Conservation (phyloP, 2,113 vertebrate species). For the Benitochromis conjunctus region DNA sequence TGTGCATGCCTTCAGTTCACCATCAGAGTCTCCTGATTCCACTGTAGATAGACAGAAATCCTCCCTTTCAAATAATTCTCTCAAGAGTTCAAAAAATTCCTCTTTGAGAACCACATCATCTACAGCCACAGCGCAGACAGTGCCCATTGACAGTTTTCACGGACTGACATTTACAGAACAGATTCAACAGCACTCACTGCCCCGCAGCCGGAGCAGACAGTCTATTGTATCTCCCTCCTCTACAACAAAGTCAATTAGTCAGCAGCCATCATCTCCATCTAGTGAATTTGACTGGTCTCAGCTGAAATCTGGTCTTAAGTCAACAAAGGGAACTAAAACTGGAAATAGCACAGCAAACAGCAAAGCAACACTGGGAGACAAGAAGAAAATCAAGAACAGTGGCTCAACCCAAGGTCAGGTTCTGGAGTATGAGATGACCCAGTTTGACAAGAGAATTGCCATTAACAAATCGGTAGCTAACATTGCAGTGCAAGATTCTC, state of each 20-base stretch:
- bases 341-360: constrained; percentile 76
- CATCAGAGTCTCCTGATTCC: constrained; percentile 94
- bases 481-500: constrained; percentile 77
- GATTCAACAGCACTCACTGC: constrained; percentile 95
- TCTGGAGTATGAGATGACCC: constrained; percentile 97
- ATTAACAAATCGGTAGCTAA: constrained; percentile 80
- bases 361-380: constrained; percentile 83
- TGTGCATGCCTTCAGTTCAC: constrained; percentile 92
- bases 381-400: constrained; percentile 81
- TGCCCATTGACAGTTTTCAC: constrained; percentile 95
- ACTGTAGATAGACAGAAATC: constrained; percentile 94
- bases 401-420: constrained; percentile 83
- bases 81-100: constrained; percentile 96
- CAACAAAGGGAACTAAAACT: constrained; percentile 81
- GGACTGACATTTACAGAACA: constrained; percentile 91
- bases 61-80: constrained; percentile 92
- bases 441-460: constrained; percentile 87
- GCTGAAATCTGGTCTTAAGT: constrained; percentile 86
- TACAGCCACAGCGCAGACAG: constrained; percentile 92
- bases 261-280: constrained; percentile 85
- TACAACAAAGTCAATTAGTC: constrained; percentile 85
- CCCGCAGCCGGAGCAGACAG: constrained; percentile 93
- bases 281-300: constrained; percentile 94
- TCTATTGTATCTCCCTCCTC: constrained; percentile 93
- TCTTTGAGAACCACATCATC: constrained; percentile 94